Conservation (phyloP, 1,140 invertebrate genomes). For the Lepidurus arcticus region DNA sequence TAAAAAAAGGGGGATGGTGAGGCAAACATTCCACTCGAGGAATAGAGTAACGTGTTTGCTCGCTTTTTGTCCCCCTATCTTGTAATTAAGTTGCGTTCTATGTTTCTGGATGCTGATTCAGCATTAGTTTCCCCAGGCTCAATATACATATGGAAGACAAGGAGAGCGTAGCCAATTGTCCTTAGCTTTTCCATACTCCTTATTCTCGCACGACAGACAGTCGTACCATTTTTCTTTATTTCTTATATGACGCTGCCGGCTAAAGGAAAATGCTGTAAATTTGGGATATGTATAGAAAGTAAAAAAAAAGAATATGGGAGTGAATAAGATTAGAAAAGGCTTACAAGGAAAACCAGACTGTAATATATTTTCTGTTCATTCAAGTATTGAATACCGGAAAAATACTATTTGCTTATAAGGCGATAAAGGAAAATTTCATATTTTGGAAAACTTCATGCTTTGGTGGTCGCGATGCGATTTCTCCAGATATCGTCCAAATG, state of each 20-base stretch:
- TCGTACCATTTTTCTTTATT: background rate
- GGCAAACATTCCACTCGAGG: background rate
- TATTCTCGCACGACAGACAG: background rate
- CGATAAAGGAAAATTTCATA: background rate
- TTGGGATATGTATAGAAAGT: background rate
- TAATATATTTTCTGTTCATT: background rate
- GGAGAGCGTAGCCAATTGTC: background rate
- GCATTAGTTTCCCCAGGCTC: background rate
- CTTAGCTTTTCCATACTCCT: background rate
- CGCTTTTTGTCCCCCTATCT: background rate
- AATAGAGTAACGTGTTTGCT: background rate
- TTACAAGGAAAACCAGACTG: background rate
- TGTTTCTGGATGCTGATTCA: background rate
- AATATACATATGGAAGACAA: background rate
- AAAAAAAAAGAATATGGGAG: background rate
- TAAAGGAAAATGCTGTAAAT: background rate
- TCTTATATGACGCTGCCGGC: background rate
- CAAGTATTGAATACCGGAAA: background rate
- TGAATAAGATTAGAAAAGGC: background rate
- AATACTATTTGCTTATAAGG: background rate
- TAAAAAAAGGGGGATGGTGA: background rate
- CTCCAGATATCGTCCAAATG: background rate
- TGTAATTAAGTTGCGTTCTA: slow-evolving; percentile 16
- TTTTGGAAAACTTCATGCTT: background rate
- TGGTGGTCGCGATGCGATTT: background rate